Evolutionary conservation across 2,113 vertebrate species (phyloP).

Genomic region (Clarias magur): DNA sequence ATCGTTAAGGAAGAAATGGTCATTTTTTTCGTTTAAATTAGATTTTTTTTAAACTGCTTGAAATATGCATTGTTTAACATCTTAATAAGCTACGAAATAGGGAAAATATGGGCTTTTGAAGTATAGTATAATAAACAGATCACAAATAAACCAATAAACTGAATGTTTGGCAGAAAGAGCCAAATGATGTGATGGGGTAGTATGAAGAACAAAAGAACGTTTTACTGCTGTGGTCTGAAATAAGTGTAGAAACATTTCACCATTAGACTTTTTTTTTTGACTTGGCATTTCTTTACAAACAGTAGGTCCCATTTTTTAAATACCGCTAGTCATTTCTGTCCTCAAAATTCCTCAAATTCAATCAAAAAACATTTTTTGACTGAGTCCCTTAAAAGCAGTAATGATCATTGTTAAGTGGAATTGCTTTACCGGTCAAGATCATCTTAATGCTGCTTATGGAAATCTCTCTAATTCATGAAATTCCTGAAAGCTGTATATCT

Average conservation of each 20-base stretch:
- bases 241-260: neutral
- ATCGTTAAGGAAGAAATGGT: neutral
- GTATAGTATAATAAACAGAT: neutral
- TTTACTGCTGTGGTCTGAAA: neutral
- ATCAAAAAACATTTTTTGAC: neutral
- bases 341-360: neutral
- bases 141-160: slow-evolving; percentile 11
- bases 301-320: neutral
- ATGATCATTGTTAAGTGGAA: neutral
- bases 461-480: neutral
- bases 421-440: neutral
- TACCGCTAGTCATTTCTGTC: neutral
- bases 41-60: neutral
- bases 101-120: slow-evolving; percentile 12
- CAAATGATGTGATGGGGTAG: neutral
- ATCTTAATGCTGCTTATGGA: neutral
- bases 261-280: neutral
- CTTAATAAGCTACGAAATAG: neutral
- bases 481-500: neutral
- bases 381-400: neutral
- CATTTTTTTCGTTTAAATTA: no score
- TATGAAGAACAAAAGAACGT: slow-evolving; percentile 2
- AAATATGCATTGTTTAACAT: neutral
- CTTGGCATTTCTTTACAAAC: neutral
- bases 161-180: neutral